Base-by-base conservation (phyloP, 2,113 vertebrate species). In the Sphaerodactylus townsendi region DNA sequence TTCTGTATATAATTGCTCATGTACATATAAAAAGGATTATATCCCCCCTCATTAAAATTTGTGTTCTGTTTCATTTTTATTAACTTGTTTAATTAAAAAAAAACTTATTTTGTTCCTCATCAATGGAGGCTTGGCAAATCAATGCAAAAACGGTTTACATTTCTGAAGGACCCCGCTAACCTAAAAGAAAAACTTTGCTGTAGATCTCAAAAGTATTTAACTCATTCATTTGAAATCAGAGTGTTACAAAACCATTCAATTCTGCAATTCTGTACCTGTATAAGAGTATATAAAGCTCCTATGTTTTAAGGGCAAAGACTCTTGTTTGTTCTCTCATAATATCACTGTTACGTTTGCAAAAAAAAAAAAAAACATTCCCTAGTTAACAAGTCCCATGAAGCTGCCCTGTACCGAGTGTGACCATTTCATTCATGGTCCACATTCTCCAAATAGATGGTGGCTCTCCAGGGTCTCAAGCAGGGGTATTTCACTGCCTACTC, bases 1-100 rank as follows among this genome's bases (percentile, higher is more conserved):
- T 77, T 84, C 73, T 77, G 82, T 76, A 77, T 68, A 83, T 84
- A 84, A 69, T 53, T 70, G 82, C 37, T 69, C 65, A 44, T 83
- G 59, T 84, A 37, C 69, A 81, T 81, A 69, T 84, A 82, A 84
- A 56, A 77, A 41, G 73, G 33, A 66, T 44, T 74, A 25, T 62
- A 44, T 77, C 56, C 37, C 82, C 56, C 37, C 81, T 84, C n/a
- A 84, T 56, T 0, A 0, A 30, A 39, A 76, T 30, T 79, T 83
- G 44, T 76, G 0, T 64, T 68, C 50, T 76, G 46, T 86, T 81
- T 23, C 6, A 0, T 13, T 79, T 86, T 78, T 79, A 74, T 15
- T 37, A 76, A 23, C 4, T 77, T 76, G 1, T 48, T 80, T 35
- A 59, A 78, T 48, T 35, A 3, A 62, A 33, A 68, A 81, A 48